phyloP scores from a whole-genome alignment of 1,140 invertebrate genomes.

The Calephelis virginiensis region DNA sequence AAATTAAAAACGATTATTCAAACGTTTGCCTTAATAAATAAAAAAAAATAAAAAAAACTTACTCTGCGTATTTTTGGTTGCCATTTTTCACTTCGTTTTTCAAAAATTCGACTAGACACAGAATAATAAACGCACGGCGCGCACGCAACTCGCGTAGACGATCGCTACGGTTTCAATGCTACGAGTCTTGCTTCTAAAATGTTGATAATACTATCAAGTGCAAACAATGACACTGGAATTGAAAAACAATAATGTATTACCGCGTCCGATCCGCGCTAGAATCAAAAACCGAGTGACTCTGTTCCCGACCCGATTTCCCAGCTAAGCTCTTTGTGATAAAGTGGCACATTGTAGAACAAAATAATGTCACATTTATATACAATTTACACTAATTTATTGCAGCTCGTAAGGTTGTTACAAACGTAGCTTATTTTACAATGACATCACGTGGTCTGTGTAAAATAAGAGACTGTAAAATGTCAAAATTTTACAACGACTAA shows the following conservation, averaged over 20 bases:
- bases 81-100: slow-evolving; percentile 37
- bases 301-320: slow-evolving; percentile 41
- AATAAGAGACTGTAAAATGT: too few relatives aligned
- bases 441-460: too few relatives aligned
- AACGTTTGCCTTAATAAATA: background rate
- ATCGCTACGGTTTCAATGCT: slow-evolving; percentile 51
- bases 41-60: slow-evolving; percentile 29
- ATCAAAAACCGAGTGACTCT: slow-evolving; percentile 49
- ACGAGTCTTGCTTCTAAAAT: slow-evolving; percentile 33
- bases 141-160: slow-evolving; percentile 44
- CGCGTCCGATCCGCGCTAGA: slow-evolving; percentile 49
- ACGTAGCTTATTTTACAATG: background rate
- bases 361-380: slow-evolving; percentile 33
- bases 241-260: slow-evolving; percentile 32
- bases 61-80: slow-evolving; percentile 45
- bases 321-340: slow-evolving; percentile 46
- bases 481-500: too few relatives aligned
- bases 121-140: slow-evolving; percentile 34
- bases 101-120: slow-evolving; percentile 28
- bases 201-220: slow-evolving; percentile 31
- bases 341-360: slow-evolving; percentile 50
- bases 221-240: slow-evolving; percentile 21
- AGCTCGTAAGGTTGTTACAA: background rate
- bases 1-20: background rate
- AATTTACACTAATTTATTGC: slow-evolving; percentile 4